A percentile compares a stretch with the other conserved stretches of the same genome.
phyloP scores from a whole-genome alignment of 2,113 vertebrate species.

The Centropus unirufus region DNA sequence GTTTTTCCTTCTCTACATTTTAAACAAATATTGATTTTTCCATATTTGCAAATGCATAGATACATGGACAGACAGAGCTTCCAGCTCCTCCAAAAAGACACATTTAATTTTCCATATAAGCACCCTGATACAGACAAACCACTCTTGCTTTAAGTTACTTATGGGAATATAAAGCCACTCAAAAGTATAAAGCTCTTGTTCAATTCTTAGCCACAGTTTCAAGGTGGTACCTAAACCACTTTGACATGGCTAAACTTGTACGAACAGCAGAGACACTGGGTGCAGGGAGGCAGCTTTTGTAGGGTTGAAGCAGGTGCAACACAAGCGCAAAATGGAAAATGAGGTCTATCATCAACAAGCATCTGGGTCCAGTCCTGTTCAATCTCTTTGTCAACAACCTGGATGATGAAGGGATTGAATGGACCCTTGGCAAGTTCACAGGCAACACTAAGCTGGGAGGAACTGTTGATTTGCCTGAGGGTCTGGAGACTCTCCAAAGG shows the following conservation, averaged over 20 bases:
- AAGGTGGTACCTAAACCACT: background rate
- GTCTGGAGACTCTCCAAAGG: no score
- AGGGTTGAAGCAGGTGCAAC: background rate
- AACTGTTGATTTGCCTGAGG: no score
- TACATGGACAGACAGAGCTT: background rate
- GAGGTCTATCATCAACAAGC: background rate
- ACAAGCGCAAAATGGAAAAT: background rate
- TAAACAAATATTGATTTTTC: background rate
- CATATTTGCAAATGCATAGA: background rate
- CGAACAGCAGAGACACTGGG: background rate
- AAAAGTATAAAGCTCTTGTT: slow-evolving; percentile 34
- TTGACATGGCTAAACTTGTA: background rate
- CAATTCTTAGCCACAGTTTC: slow-evolving; percentile 23
- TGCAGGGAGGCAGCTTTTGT: background rate
- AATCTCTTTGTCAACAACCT: no score
- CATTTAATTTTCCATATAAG: slow-evolving; percentile 48
- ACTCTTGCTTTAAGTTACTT: background rate
- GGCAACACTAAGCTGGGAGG: no score
- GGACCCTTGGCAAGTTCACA: no score
- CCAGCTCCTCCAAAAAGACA: background rate
- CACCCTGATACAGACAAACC: background rate
- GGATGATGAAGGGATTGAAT: no score
- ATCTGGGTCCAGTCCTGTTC: background rate
- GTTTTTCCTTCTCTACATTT: background rate
- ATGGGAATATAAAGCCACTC: background rate